These are phyloP conservation scores for Anabacerthia variegaticeps DNA, from an alignment of 2,797 vertebrate genomes.

Conservation along the genomic window DNA sequence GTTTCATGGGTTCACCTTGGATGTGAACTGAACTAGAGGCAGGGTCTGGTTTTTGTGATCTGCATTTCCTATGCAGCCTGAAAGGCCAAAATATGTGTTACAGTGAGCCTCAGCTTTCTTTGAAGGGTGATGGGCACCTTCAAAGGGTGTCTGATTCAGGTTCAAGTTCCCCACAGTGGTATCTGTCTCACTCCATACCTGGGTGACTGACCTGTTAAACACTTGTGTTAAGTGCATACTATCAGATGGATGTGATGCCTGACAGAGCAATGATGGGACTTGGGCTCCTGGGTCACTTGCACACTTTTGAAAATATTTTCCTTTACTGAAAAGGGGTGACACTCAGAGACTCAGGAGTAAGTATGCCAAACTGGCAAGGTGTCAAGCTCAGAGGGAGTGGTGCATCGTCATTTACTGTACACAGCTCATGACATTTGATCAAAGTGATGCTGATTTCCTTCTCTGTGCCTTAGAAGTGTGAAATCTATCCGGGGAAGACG, in stretches of 20 bases:
- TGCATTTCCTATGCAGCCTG: neutral
- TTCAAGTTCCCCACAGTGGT: neutral
- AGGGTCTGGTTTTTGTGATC: neutral
- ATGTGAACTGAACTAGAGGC: neutral
- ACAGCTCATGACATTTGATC: neutral
- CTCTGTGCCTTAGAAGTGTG: conserved; percentile 28
- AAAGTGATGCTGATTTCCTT: neutral
- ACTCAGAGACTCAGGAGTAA: neutral
- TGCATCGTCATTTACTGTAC: neutral
- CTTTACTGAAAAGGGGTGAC: neutral
- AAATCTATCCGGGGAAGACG: neutral
- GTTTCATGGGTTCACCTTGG: neutral
- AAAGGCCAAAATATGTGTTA: neutral
- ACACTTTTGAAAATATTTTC: neutral
- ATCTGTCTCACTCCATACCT: neutral
- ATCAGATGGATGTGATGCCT: neutral
- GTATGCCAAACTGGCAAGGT: neutral
- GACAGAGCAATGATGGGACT: neutral
- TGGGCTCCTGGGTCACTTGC: neutral
- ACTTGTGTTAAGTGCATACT: neutral
- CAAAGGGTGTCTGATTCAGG: neutral
- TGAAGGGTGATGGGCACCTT: neutral
- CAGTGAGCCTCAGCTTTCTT: neutral
- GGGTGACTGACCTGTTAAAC: neutral
- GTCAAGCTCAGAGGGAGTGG: neutral